phyloP scores from a whole-genome alignment of 2,888 invertebrate genomes.

The Poecilus cupreus region DNA sequence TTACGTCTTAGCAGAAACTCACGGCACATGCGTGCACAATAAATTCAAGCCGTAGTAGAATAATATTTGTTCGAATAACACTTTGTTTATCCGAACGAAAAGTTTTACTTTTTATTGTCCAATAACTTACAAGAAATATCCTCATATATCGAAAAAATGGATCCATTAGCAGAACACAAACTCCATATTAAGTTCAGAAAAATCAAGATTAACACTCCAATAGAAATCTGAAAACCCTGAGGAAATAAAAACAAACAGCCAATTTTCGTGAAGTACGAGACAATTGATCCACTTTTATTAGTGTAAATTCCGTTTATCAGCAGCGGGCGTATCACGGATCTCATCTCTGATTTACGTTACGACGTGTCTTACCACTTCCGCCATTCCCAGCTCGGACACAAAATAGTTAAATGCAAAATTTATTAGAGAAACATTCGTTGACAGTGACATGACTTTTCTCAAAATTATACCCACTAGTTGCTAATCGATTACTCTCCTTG shows the following conservation, averaged over 20 bases:
- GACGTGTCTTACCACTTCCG: background rate
- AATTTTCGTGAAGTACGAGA: constrained; percentile 9
- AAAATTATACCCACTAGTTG: no score
- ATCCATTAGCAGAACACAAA: background rate
- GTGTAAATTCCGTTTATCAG: constrained; percentile 1
- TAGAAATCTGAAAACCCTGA: constrained; percentile 6
- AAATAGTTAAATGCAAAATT: no score
- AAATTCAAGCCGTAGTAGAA: no score
- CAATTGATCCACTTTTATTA: constrained; percentile 25
- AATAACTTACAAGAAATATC: background rate
- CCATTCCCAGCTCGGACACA: no score
- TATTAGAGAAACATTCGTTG: no score
- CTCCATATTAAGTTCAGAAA: background rate
- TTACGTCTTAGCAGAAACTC: no score
- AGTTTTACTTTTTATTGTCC: background rate
- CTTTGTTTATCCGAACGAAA: background rate
- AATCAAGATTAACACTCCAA: constrained; percentile 4
- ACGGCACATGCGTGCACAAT: no score
- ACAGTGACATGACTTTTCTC: no score
- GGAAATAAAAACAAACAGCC: constrained; percentile 5
- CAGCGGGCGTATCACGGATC: background rate
- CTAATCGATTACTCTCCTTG: no score
- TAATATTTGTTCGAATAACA: no score
- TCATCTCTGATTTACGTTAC: constrained; percentile 3
- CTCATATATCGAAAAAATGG: constrained; percentile 5